Conservation (phyloP, 2,888 invertebrate genomes). For the Barypeithes pellucidus region DNA sequence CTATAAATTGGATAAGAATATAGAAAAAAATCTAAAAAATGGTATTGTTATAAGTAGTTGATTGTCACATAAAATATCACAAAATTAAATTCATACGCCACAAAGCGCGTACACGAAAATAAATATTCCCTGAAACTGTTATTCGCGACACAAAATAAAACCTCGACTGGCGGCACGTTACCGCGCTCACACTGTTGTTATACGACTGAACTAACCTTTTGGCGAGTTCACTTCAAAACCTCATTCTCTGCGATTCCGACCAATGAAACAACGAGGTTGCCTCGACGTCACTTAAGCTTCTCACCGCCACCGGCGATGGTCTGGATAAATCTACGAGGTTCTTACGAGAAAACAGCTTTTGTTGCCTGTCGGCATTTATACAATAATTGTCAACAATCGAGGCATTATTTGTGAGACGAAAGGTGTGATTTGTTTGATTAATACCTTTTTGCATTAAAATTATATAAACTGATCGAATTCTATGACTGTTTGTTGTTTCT, state of each 20-base stretch:
- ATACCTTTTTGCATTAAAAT: background rate
- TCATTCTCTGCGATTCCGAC: constrained; percentile 58
- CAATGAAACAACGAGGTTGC: constrained; percentile 60
- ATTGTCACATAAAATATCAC: constrained; percentile 41
- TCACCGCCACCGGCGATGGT: constrained; percentile 52
- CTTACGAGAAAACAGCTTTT: constrained; percentile 25
- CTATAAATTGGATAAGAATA: constrained; percentile 31
- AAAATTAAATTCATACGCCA: constrained; percentile 23
- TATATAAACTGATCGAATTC: background rate
- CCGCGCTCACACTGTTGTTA: constrained; percentile 55
- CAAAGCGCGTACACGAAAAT: constrained; percentile 10
- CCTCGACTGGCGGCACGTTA: constrained; percentile 35
- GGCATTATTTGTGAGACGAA: constrained; percentile 1
- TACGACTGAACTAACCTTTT: constrained; percentile 67
- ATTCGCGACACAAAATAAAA: constrained; percentile 36
- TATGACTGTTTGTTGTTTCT: background rate
- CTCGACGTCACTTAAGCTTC: constrained; percentile 60
- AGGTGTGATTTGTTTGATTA: constrained; percentile 13
- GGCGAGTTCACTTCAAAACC: constrained; percentile 67
- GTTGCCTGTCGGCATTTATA: constrained; percentile 19
- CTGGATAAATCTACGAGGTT: constrained; percentile 49
- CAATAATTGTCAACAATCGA: constrained; percentile 20
- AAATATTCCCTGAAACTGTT: constrained; percentile 33
- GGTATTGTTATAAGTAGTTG: background rate
- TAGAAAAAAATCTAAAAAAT: constrained; percentile 42